Conservation (phyloP, 2,113 vertebrate species). For the Daubentonia madagascariensis region DNA sequence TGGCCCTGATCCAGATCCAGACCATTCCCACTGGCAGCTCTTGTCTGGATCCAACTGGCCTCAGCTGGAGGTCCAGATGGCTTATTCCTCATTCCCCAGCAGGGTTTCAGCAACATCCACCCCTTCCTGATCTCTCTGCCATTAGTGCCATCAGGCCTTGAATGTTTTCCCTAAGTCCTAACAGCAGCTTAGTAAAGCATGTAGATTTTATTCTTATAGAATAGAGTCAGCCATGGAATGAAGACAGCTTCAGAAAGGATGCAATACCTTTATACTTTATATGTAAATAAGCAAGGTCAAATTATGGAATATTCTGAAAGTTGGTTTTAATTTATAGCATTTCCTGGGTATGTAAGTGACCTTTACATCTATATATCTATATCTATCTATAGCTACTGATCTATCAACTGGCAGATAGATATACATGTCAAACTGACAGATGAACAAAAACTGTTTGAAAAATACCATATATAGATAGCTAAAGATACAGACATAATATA, state of each 20-base stretch:
- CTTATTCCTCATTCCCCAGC: conserved; percentile 54
- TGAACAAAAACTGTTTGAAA: not conserved
- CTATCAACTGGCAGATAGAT: not conserved
- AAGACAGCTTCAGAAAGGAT: not conserved
- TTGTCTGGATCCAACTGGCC: conserved; percentile 69
- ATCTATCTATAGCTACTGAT: not conserved
- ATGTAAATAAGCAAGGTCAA: not conserved
- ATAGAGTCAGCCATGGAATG: not conserved
- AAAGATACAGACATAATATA: not conserved
- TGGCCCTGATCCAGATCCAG: conserved; percentile 57
- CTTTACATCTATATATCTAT: not conserved
- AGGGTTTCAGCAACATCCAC: conserved; percentile 57
- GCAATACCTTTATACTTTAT: not conserved
- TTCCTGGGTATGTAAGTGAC: not conserved
- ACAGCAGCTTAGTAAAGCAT: conserved; percentile 26
- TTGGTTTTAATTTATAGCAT: not conserved
- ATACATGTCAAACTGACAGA: not conserved
- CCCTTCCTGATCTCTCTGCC: conserved; percentile 70
- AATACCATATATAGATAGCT: not conserved
- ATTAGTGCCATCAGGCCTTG: conserved; percentile 58
- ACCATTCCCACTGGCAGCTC: conserved; percentile 64
- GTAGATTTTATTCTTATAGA: not conserved
- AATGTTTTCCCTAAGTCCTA: conserved; percentile 46
- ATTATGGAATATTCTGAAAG: not conserved
- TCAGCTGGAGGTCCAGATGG: conserved; percentile 77